Percentiles rank a stretch among this genome's conserved stretches.
Conservation (phyloP, 2,797 vertebrate species). For the Eptatretus atami region DNA sequence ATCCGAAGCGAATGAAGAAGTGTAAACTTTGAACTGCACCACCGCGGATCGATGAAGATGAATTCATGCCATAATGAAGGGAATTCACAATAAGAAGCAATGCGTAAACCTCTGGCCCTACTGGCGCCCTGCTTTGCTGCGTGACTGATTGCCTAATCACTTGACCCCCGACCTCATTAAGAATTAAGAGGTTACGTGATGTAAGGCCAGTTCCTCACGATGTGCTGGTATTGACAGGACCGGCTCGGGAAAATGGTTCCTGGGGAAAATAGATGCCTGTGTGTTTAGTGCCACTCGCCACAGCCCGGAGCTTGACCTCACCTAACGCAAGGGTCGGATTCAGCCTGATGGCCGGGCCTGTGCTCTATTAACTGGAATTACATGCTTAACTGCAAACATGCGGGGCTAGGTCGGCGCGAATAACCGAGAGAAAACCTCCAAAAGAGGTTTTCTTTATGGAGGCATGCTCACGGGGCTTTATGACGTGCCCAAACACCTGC, state of each 20-base stretch:
- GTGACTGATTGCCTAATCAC: constrained; percentile 4
- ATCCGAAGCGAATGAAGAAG: no score
- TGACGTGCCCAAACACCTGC: no score
- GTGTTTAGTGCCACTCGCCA: no score
- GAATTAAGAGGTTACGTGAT: constrained; percentile 5
- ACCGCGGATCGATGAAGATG: no score
- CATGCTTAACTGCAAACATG: constrained; percentile 5
- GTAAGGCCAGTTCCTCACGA: constrained; percentile 4
- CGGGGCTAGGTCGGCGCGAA: background rate
- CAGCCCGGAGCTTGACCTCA: background rate
- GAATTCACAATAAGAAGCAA: constrained; percentile 3
- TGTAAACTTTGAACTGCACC: no score
- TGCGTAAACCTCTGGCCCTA: background rate
- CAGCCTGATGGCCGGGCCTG: background rate
- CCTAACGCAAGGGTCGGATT: background rate
- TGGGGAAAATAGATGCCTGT: no score
- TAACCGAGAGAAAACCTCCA: no score
- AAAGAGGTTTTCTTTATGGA: no score
- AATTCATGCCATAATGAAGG: background rate
- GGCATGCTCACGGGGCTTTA: no score
- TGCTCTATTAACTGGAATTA: constrained; percentile 4
- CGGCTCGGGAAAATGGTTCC: no score
- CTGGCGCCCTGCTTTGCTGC: constrained; percentile 3
- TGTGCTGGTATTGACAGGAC: constrained; percentile 2
- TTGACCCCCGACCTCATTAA: constrained; percentile 4